Percentiles rank a stretch among this genome's conserved stretches.
phyloP scores from a whole-genome alignment of 1,140 invertebrate species.

The Apis cerana region DNA sequence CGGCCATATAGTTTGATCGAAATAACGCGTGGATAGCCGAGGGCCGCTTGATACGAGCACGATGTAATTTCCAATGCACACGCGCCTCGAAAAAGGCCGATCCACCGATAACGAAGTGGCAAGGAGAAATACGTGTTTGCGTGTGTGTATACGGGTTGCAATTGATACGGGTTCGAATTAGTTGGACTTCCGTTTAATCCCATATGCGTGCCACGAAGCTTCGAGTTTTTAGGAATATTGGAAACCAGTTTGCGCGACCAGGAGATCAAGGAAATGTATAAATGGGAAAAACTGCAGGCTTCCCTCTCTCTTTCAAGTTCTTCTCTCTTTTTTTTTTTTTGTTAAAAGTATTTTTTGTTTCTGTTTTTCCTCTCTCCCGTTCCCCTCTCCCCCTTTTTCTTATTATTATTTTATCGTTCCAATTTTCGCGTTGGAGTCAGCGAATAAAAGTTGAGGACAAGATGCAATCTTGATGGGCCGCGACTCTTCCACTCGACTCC shows the following conservation, averaged over 20 bases:
- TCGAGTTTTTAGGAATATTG: neutral
- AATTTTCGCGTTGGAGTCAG: neutral
- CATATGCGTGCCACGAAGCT: neutral
- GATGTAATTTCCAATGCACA: too few relatives aligned
- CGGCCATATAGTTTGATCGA: neutral
- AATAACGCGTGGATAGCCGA: neutral
- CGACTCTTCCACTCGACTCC: neutral
- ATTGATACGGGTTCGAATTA: neutral
- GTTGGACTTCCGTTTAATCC: constrained; percentile 8
- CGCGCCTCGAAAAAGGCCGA: neutral
- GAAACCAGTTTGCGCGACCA: neutral
- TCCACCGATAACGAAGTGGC: too few relatives aligned
- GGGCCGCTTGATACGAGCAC: too few relatives aligned
- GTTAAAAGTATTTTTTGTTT: too few relatives aligned
- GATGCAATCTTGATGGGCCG: neutral
- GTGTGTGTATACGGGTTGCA: too few relatives aligned
- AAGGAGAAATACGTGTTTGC: neutral
- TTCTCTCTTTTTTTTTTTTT: neutral
- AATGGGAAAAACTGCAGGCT: constrained; percentile 13
- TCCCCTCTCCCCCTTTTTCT: constrained; percentile 3
- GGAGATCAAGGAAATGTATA: neutral
- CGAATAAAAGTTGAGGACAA: neutral
- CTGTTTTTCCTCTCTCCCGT: too few relatives aligned
- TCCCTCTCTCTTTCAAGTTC: too few relatives aligned
- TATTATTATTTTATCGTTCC: neutral